Evolutionary conservation across 2,113 vertebrate species (phyloP), one percentile per base, ranked within the genome.

Genomic region (Coreoperca whiteheadi): DNA sequence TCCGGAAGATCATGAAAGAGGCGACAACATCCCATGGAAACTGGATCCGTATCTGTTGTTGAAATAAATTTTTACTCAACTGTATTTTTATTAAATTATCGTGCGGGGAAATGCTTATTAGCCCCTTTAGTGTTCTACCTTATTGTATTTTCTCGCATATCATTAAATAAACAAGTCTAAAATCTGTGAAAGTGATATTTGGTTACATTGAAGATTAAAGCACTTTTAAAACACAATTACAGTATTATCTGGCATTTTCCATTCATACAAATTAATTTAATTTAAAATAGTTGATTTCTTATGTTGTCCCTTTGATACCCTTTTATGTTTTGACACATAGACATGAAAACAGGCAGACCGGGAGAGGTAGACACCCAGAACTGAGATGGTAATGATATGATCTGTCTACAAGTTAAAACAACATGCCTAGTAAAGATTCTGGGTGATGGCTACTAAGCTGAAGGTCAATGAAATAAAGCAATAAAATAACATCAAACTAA

Each of bases 11-110:
- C 83, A 85, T 20, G 73, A 86, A 83, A 91, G 78, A 85, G 81
- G 60, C 70, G 76, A 78, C 37, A 88, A 66, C n/a, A 85, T 91
- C 86, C 67, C 90, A 85, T 75, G 83, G 84, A 91, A 86, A 89
- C 66, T 50, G 43, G 67, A 92, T 81, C 77, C 71, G 85, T 51
- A 81, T 88, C 73, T 83, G 50, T 73, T n/a, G 81, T 46, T 86
- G 11, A 79, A 80, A 30, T 83, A 86, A 50, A 79, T 28, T 82
- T 86, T 76, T 41, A 57, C 83, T 69, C 37, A 84, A 77, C 65
- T 79, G 37, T 21, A 43, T 67, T 72, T 79, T 87, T 76, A 84
- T 90, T 69, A 53, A 76, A 86, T 88, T 84, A 81, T 32, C 16
- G 75, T 56, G 76, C 9, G 41, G 28, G n/a, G 46, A 74, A 77